phyloP scores from a whole-genome alignment of 1,140 invertebrate genomes.

The Metaphire vulgaris region DNA sequence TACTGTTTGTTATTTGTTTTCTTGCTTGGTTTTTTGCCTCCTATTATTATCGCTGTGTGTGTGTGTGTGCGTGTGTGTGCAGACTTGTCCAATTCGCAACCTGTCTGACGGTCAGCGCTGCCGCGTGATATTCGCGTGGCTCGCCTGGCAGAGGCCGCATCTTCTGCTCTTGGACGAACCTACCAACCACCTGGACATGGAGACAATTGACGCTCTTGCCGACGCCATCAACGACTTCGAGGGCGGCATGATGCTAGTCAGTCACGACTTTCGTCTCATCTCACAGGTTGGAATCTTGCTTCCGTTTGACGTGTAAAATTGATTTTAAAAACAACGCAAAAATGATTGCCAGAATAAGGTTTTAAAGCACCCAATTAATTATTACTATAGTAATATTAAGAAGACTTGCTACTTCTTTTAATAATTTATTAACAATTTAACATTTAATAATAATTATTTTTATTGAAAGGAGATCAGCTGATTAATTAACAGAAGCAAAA shows the following conservation, averaged over 20 bases:
- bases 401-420: neutral
- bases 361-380: neutral
- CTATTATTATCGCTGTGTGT: too few relatives aligned
- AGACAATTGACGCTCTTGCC: constrained; percentile 95
- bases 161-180: constrained; percentile 91
- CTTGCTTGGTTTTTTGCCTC: too few relatives aligned
- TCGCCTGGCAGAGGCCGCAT: constrained; percentile 91
- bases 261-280: constrained; percentile 96
- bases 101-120: constrained; percentile 96
- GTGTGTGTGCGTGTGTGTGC: too few relatives aligned
- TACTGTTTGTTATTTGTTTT: too few relatives aligned
- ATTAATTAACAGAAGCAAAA: neutral
- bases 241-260: constrained; percentile 93
- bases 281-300: constrained; percentile 73
- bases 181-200: constrained; percentile 98
- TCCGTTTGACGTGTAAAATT: neutral
- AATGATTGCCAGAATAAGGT: neutral
- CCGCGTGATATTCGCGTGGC: constrained; percentile 95
- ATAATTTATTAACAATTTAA: neutral
- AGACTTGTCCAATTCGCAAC: constrained; percentile 94
- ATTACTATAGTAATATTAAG: neutral
- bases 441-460: neutral
- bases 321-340: neutral
- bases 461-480: neutral
- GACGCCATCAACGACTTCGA: constrained; percentile 97